Conservation (phyloP, 2,888 invertebrate species). For the Athetis lepigone region DNA sequence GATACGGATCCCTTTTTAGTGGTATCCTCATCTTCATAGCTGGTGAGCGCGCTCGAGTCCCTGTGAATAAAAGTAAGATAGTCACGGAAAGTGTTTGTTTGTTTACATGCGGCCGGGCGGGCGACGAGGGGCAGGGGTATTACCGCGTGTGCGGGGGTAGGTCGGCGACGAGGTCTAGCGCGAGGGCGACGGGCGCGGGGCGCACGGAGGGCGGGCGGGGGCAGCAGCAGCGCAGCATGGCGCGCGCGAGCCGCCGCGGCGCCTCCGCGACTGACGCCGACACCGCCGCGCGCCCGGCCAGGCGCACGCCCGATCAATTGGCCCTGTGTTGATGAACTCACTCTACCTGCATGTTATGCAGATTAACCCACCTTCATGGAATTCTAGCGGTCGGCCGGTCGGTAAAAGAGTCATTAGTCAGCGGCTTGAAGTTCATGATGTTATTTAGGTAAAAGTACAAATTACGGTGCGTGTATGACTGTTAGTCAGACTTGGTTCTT, state of each 20-base stretch:
- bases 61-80: constrained; percentile 76
- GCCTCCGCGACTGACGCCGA: constrained; percentile 81
- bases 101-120: constrained; percentile 49
- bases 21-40: constrained; percentile 59
- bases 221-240: constrained; percentile 83
- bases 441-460: neutral
- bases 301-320: constrained; percentile 76
- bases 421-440: constrained; percentile 17
- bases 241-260: constrained; percentile 79
- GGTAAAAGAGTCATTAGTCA: constrained; percentile 62
- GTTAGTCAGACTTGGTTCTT: constrained; percentile 27
- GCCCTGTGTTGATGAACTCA: constrained; percentile 81
- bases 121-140: constrained; percentile 51
- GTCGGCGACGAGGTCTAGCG: constrained; percentile 86
- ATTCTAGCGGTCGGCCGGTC: constrained; percentile 52
- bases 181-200: constrained; percentile 68
- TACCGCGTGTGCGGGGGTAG: constrained; percentile 85
- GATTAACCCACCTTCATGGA: constrained; percentile 71
- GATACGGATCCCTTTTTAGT: constrained; percentile 46
- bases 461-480: constrained; percentile 24
- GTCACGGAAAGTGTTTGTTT: constrained; percentile 51
- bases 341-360: constrained; percentile 82
- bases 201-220: constrained; percentile 67
- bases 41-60: constrained; percentile 82
- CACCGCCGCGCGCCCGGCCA: constrained; percentile 51